Evolutionary conservation across 2,797 vertebrate species (phyloP), one percentile per base, ranked within the genome.

Genomic region (Leuciscus waleckii): DNA sequence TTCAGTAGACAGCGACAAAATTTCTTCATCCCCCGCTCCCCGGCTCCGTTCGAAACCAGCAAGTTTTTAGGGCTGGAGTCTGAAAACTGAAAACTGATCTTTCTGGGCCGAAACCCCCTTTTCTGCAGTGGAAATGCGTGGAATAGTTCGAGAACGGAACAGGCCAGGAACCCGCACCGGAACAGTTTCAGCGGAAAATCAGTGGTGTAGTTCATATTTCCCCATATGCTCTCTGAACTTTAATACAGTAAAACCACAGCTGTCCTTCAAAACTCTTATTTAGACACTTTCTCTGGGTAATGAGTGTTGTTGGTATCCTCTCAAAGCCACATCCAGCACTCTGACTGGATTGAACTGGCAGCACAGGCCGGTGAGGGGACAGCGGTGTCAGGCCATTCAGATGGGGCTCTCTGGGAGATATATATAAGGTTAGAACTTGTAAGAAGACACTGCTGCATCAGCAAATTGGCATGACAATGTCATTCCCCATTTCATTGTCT

Each of bases 401-500:
- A 79, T 71, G 83, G 58, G 74, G 92, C 90, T 70, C 79, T 91
- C 92, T 87, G 91, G 89, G 88, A 82, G 89, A 86, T 88, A 93
- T 91, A 89, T 90, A 89, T 93, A 92, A 94, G 92, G 93, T 93
- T 92, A 91, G 90, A 86, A 93, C 91, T 91, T 93, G 93, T 93
- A 93, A 94, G 94, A 94, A 94, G 93, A 94, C 93, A 92, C 91
- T 94, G 94, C 94, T 74, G 80, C 87, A 92, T 96, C 94, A 95
- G 95, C 95, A 92, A 87, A 90, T 93, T 90, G 81, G 90, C 87
- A 92, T 92, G 90, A 93, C 93, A 93, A 93, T 94, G 91, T 91
- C 91, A 88, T 89, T 90, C 92, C 90, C 84, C 32, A 13, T 93
- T 94, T 92, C 90, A 93, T 89, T 92, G 91, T 91, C 82, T 92